Percentiles rank a stretch among this genome's conserved stretches.
Evolutionary conservation across 2,797 vertebrate species (phyloP).

Genomic region (Muscicapa striata): DNA sequence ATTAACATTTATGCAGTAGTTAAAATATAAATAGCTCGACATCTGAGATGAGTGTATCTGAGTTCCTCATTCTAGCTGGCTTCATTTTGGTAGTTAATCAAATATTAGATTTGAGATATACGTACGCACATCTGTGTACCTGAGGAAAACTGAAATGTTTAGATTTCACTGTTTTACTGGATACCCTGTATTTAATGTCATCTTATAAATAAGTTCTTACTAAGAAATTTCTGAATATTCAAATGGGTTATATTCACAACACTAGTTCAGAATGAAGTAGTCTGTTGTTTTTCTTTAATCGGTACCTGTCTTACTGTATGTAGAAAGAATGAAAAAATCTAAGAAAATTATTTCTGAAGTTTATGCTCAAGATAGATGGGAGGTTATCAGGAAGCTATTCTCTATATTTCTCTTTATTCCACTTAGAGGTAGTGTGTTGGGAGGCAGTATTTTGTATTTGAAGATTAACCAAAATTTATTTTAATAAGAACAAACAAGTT

Average conservation of each 20-base stretch:
- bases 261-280: not conserved
- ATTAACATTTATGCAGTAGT: slow-evolving; percentile 9
- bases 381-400: not conserved
- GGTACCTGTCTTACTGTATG: not conserved
- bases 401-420: not conserved
- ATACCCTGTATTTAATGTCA: not conserved
- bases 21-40: not conserved
- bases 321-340: not conserved
- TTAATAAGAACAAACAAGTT: not conserved
- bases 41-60: not conserved
- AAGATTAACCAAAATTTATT: not conserved
- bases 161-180: not conserved
- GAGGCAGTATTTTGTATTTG: not conserved
- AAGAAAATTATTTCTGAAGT: not conserved
- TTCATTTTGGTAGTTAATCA: slow-evolving; percentile 13
- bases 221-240: not conserved
- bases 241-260: not conserved
- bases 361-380: not conserved
- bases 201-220: not conserved
- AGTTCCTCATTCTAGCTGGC: not conserved
- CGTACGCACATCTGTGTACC: fast-evolving
- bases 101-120: not conserved
- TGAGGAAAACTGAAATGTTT: not conserved
- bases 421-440: not conserved
- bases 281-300: not conserved